These are phyloP conservation scores for Colletes collaris DNA, from an alignment of 2,888 invertebrate genomes.

Conservation along the genomic window DNA sequence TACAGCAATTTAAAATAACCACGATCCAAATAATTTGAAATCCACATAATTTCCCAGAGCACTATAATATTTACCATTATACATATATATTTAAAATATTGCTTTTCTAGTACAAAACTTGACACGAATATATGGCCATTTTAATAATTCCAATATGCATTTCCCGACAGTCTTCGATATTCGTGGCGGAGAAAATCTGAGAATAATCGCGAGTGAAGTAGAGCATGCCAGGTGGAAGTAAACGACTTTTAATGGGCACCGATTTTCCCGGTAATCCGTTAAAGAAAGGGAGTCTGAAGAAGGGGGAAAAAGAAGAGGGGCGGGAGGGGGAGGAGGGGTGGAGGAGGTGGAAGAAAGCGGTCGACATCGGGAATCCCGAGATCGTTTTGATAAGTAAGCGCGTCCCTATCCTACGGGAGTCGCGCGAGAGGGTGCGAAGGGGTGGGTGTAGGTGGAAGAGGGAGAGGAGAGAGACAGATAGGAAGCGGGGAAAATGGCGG, in stretches of 20 bases:
- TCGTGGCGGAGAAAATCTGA: too few species aligned
- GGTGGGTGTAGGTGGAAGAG: slow-evolving; percentile 28
- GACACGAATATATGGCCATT: too few species aligned
- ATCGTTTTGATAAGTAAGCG: slow-evolving; percentile 74
- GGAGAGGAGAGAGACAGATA: slow-evolving; percentile 58
- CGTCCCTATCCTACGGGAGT: slow-evolving; percentile 58
- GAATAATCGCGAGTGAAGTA: too few species aligned
- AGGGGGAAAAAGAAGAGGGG: neutral
- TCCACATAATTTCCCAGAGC: too few species aligned
- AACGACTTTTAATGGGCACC: slow-evolving; percentile 8
- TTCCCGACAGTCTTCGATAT: too few species aligned
- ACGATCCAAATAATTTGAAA: too few species aligned
- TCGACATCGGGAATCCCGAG: slow-evolving; percentile 56
- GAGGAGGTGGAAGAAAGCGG: slow-evolving; percentile 13
- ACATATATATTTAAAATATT: too few species aligned
- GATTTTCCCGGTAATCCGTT: slow-evolving; percentile 31
- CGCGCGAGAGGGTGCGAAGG: slow-evolving; percentile 40
- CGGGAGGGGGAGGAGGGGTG: neutral
- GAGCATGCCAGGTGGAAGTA: too few species aligned
- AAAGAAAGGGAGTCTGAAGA: neutral
- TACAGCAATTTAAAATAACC: too few species aligned
- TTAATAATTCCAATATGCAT: too few species aligned
- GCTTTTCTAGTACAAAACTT: too few species aligned
- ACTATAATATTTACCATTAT: too few species aligned
- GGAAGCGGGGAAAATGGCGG: slow-evolving; percentile 82